Evolutionary conservation across 2,797 vertebrate species (phyloP), one percentile per base, ranked within the genome.

Genomic region (Spinus olivaceus): DNA sequence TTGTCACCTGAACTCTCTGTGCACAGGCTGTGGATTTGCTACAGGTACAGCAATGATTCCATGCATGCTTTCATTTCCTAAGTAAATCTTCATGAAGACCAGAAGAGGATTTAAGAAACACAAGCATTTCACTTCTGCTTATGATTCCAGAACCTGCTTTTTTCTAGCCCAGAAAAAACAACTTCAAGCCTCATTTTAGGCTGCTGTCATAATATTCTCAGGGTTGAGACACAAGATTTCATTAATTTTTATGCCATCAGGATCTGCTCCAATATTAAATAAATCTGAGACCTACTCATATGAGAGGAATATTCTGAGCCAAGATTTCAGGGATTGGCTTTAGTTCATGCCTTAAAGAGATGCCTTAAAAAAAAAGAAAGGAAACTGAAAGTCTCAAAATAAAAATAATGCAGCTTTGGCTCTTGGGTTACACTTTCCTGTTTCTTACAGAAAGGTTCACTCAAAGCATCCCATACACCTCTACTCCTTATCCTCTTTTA

Each of bases 141-240:
- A 60, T 0, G 1, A 39, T 37, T 87, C 39, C 28, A 33, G 18
- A 89, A 61, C 13, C 35, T 67, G 15, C 1, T 35, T 50, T 81
- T 82, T 74, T 41, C 22, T 35, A 82, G 60, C 50, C 17, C 64
- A 82, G 37, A 50, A 50, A 66, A 94, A 85, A 78, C 8, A 46
- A 91, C 19, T 69, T 92, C 54, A 74, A 72, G n/a, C 21, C 30
- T 71, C 21, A 71, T 77, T 83, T 83, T 57, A 89, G 13, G 28
- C 18, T 53, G n/a, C 61, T 78, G 63, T 86, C 91, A 66, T 78
- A 94, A 76, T 81, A 88, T 92, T 84, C 93, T 71, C 83, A 88
- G 59, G 12, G 56, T 90, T 2, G 3, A 90, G 78, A 86, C 47
- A 39, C 5, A 81, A 49, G 25, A 54, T 74, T 90, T 84, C 46